Percentiles rank a stretch among this genome's conserved stretches.
These are phyloP conservation scores for Sylvia borin DNA, from an alignment of 2,797 vertebrate genomes.

Conservation along the genomic window DNA sequence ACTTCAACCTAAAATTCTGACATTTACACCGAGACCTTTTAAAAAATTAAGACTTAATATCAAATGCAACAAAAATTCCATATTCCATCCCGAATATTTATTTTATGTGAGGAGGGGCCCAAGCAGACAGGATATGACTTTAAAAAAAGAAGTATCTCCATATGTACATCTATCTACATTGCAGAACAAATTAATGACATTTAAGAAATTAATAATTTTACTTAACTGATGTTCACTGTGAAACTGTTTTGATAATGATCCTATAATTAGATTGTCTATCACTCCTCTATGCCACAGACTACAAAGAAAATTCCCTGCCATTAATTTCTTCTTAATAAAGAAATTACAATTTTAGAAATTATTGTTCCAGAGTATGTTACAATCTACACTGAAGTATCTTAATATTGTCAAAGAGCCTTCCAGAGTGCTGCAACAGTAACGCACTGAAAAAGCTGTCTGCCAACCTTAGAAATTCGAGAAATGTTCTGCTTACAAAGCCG, in stretches of 20 bases:
- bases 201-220: background rate
- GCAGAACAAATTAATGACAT: background rate
- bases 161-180: background rate
- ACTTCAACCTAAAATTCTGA: background rate
- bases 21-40: rapidly evolving
- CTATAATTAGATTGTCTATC: background rate
- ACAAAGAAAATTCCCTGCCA: background rate
- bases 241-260: background rate
- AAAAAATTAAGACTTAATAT: background rate
- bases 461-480: background rate
- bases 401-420: background rate
- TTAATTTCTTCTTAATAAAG: background rate
- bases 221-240: background rate
- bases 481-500: background rate
- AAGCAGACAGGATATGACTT: background rate
- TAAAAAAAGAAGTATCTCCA: background rate
- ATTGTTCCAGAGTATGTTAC: background rate
- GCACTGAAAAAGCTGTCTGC: background rate
- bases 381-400: background rate
- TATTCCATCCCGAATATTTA: background rate
- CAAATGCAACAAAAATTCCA: background rate
- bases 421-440: background rate
- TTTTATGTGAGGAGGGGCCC: rapidly evolving
- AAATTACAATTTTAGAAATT: background rate
- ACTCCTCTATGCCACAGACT: background rate